These are phyloP conservation scores for Stramonita haemastoma DNA, from an alignment of 2,888 invertebrate species.

Conservation along the genomic window DNA sequence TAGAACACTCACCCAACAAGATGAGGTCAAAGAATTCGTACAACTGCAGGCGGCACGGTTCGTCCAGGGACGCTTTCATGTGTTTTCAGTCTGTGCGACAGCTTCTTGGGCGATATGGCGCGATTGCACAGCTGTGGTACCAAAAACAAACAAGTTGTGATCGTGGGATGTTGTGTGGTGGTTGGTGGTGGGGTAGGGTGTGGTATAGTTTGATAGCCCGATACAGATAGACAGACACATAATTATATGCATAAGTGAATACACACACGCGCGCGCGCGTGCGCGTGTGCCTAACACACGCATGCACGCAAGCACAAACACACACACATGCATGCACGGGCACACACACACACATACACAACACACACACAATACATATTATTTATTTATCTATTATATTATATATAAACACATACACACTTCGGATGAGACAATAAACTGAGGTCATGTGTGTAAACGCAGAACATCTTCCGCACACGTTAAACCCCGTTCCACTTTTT, in stretches of 20 bases:
- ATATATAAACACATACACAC: too few species aligned
- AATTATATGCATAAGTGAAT: neutral
- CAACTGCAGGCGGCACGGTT: constrained; percentile 71
- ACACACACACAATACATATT: neutral
- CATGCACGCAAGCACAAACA: neutral
- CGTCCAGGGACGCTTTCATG: constrained; percentile 67
- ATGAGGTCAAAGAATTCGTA: constrained; percentile 73
- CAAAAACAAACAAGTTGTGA: neutral
- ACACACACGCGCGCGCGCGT: constrained; percentile 19
- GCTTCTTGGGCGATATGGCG: constrained; percentile 73
- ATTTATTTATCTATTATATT: too few species aligned
- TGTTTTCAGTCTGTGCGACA: constrained; percentile 74
- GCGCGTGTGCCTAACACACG: neutral
- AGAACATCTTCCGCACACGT: too few species aligned
- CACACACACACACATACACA: neutral
- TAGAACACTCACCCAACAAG: constrained; percentile 65
- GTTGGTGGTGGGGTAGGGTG: neutral
- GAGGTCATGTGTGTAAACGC: too few species aligned
- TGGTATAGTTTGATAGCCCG: neutral
- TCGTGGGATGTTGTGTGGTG: neutral
- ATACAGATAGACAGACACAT: neutral
- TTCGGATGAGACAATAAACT: too few species aligned
- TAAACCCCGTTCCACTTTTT: too few species aligned
- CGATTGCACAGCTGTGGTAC: constrained; percentile 71
- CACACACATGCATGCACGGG: neutral